A percentile compares a stretch with the other conserved stretches of the same genome.
These are phyloP conservation scores for Agrilus biguttatus DNA, from an alignment of 2,888 invertebrate genomes.

Conservation along the genomic window DNA sequence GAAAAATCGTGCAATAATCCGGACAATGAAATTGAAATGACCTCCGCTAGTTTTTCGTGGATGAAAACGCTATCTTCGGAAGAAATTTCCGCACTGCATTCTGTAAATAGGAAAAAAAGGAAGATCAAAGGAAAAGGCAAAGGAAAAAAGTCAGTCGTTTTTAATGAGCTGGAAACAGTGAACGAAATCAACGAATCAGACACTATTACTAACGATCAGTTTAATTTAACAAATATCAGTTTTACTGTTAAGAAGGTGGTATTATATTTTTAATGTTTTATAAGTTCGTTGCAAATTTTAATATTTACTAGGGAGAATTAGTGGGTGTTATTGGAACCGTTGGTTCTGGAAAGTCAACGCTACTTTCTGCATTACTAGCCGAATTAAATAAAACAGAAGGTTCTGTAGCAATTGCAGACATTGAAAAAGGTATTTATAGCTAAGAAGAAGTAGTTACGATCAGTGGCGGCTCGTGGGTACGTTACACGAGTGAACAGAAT, in stretches of 20 bases:
- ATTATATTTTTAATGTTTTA: not conserved
- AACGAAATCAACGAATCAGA: constrained; percentile 5
- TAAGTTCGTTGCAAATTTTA: not conserved
- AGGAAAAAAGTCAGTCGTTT: constrained; percentile 26
- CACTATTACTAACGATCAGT: constrained; percentile 15
- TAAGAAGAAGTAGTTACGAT: too few species aligned
- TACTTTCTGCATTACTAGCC: constrained; percentile 72
- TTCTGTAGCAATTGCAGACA: constrained; percentile 50
- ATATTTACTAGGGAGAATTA: constrained; percentile 50
- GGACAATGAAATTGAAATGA: constrained; percentile 41
- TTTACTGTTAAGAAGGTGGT: constrained; percentile 31
- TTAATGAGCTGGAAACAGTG: constrained; percentile 8
- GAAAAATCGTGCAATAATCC: constrained; percentile 29
- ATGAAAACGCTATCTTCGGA: constrained; percentile 29
- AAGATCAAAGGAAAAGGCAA: constrained; percentile 39
- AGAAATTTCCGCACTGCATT: constrained; percentile 21
- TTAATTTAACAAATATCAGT: constrained; percentile 28
- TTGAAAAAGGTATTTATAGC: constrained; percentile 39
- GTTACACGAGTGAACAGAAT: too few species aligned
- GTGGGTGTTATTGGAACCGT: constrained; percentile 80
- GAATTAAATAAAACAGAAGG: constrained; percentile 64
- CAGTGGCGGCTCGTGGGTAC: too few species aligned
- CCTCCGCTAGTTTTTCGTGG: constrained; percentile 47
- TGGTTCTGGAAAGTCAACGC: constrained; percentile 82
- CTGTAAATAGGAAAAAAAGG: constrained; percentile 17